Percentiles rank a stretch among this genome's conserved stretches.
These are phyloP conservation scores for Ceyx melanurus DNA, from an alignment of 2,113 vertebrate genomes.

Conservation along the genomic window DNA sequence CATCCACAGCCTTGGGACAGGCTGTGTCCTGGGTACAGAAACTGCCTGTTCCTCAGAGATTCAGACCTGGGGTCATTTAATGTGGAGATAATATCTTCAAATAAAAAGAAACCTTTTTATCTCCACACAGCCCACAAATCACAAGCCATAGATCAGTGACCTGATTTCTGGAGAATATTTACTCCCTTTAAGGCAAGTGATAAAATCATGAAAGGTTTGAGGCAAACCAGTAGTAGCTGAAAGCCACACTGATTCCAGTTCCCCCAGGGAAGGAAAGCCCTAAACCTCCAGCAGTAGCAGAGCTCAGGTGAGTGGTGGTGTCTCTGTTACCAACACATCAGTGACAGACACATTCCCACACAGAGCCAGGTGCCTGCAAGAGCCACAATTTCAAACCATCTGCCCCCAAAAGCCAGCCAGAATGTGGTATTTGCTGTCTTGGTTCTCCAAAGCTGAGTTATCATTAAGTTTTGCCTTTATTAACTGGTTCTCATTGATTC, in stretches of 20 bases:
- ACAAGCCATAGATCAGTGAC: not conserved
- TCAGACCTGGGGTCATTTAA: not conserved
- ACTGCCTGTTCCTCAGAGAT: not conserved
- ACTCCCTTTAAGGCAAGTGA: not conserved
- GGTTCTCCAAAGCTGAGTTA: not conserved
- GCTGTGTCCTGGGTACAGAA: not conserved
- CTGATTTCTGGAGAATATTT: not conserved
- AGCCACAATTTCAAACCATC: not conserved
- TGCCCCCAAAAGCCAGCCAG: not conserved
- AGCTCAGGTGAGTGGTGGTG: not conserved
- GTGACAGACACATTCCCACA: accelerated
- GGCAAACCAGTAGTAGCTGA: not conserved
- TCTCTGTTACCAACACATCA: accelerated
- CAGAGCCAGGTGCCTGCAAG: accelerated
- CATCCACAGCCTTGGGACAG: not conserved
- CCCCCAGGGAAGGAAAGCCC: not conserved
- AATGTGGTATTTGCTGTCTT: not conserved
- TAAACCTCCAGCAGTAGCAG: not conserved
- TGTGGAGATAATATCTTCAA: not conserved
- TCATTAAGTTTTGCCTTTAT: not conserved
- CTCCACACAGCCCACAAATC: not conserved
- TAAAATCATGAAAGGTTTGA: not conserved
- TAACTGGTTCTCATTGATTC: not conserved
- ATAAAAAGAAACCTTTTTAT: not conserved
- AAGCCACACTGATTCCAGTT: not conserved